These are phyloP conservation scores for Hypotaenidia philippensis DNA, from an alignment of 2,797 vertebrate genomes.

Conservation along the genomic window DNA sequence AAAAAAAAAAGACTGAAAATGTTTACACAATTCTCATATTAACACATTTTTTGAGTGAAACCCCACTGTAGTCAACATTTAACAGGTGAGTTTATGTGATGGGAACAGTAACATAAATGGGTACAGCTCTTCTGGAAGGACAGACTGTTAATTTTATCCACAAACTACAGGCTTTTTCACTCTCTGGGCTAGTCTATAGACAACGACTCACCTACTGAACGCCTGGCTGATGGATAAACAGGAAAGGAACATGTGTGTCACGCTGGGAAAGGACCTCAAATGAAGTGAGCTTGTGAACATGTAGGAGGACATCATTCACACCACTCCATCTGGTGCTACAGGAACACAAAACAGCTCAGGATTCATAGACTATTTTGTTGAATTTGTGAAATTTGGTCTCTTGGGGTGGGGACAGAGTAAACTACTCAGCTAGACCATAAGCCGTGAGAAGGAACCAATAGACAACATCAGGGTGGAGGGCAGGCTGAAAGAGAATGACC, in stretches of 20 bases:
- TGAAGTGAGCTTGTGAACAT: background rate
- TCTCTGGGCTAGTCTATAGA: background rate
- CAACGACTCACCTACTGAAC: background rate
- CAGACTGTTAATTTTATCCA: background rate
- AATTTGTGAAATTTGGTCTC: background rate
- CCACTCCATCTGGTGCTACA: background rate
- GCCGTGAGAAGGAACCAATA: background rate
- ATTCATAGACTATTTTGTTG: background rate
- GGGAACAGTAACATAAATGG: background rate
- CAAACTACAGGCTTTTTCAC: background rate
- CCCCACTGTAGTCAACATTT: background rate
- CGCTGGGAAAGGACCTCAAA: background rate
- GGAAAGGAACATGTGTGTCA: background rate
- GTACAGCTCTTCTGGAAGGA: background rate
- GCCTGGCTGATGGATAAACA: background rate
- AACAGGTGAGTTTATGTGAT: background rate
- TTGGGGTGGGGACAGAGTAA: background rate
- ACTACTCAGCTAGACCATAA: rapidly evolving
- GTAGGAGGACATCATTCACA: background rate
- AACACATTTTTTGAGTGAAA: background rate
- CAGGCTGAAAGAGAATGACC: background rate
- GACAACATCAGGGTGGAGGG: background rate
- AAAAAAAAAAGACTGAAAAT: background rate
- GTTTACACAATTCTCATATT: background rate
- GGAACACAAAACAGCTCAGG: rapidly evolving